A percentile compares a stretch with the other conserved stretches of the same genome.
Evolutionary conservation across 2,113 vertebrate species (phyloP).

Genomic region (Acrocephalus arundinaceus): DNA sequence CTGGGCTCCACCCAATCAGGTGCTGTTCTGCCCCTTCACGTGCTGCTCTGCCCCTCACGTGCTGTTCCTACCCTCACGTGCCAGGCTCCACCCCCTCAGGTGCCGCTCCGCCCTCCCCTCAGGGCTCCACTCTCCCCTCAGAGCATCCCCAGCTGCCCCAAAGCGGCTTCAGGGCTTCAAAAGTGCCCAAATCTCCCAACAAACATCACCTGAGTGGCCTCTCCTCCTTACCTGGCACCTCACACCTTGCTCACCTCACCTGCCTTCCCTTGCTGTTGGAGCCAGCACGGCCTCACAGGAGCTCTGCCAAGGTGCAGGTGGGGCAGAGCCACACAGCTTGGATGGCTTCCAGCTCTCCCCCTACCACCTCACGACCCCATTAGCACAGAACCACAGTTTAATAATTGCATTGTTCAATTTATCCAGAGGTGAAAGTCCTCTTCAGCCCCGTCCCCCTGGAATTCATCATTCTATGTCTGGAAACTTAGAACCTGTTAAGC

Average conservation of each 20-base stretch:
- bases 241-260: neutral
- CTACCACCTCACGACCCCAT: fast-evolving
- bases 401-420: neutral
- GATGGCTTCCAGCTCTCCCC: neutral
- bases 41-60: neutral
- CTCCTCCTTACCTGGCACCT: neutral
- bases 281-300: fast-evolving
- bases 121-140: neutral
- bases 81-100: neutral
- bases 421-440: neutral
- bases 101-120: neutral
- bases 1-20: too few relatives aligned
- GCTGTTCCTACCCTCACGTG: neutral
- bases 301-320: fast-evolving
- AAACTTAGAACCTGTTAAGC: neutral
- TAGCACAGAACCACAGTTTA: neutral
- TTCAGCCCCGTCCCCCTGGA: neutral
- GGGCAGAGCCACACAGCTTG: fast-evolving
- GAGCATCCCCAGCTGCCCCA: neutral
- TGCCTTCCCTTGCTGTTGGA: neutral
- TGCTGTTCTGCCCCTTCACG: neutral
- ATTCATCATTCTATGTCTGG: neutral
- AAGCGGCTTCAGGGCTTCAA: fast-evolving
- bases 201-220: fast-evolving
- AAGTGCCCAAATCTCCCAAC: too few relatives aligned